phyloP scores from a whole-genome alignment of 2,888 invertebrate genomes.

The Chrysolina americana region DNA sequence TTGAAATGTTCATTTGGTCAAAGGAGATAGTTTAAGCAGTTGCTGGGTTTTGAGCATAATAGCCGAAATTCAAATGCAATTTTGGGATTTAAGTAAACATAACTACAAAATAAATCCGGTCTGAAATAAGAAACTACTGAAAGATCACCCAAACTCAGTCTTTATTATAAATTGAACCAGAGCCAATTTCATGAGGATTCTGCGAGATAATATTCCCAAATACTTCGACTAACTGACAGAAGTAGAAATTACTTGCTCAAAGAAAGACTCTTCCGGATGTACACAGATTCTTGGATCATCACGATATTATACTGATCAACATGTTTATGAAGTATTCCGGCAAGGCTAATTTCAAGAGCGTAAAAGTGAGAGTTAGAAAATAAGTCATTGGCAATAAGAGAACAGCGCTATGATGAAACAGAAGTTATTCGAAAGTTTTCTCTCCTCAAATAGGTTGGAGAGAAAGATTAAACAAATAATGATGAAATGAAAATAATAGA shows the following conservation, averaged over 20 bases:
- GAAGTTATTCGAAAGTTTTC: background rate
- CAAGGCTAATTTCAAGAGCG: background rate
- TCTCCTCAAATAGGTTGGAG: background rate
- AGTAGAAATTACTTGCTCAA: background rate
- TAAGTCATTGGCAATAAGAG: background rate
- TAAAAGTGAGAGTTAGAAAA: constrained; percentile 3
- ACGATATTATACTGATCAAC: background rate
- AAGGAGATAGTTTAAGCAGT: too few species aligned
- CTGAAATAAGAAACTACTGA: too few species aligned
- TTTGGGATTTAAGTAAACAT: too few species aligned
- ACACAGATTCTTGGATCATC: background rate
- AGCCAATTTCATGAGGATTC: too few species aligned
- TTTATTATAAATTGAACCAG: too few species aligned
- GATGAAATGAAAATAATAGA: background rate
- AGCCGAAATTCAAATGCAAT: too few species aligned
- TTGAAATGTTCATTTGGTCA: too few species aligned
- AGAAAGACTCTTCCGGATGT: background rate
- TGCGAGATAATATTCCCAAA: too few species aligned
- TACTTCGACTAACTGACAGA: too few species aligned
- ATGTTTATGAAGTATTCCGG: background rate
- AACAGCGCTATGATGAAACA: background rate
- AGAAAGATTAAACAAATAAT: background rate
- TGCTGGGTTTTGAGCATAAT: too few species aligned
- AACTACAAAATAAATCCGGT: too few species aligned
- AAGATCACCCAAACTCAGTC: too few species aligned